phyloP scores from a whole-genome alignment of 2,888 invertebrate species.

The Metopia argyrocephala region DNA sequence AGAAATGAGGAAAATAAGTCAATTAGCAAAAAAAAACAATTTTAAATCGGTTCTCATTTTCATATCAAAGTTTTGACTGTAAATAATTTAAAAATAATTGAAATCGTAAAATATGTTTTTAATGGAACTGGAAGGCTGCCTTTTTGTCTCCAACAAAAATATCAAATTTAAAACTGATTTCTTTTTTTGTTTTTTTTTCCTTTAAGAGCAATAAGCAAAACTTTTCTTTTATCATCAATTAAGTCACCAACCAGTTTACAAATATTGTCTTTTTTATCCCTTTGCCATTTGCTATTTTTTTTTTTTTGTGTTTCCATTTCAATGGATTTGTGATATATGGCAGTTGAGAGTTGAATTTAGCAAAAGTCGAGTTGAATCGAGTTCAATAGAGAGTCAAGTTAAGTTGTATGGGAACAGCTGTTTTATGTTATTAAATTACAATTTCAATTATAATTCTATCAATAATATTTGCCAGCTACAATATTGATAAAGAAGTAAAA shows the following conservation, averaged over 20 bases:
- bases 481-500: constrained; percentile 36
- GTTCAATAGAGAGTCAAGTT: constrained; percentile 22
- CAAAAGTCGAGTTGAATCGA: constrained; percentile 24
- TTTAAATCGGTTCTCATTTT: neutral
- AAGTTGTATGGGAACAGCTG: constrained; percentile 47
- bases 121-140: neutral
- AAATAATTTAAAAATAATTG: constrained; percentile 55
- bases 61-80: neutral
- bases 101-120: neutral
- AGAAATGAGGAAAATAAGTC: neutral
- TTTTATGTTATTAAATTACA: constrained; percentile 62
- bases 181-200: constrained; percentile 6
- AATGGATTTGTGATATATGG: constrained; percentile 52
- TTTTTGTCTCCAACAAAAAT: neutral
- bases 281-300: neutral
- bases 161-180: constrained; percentile 9
- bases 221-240: constrained; percentile 31
- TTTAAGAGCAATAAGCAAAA: constrained; percentile 3
- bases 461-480: constrained; percentile 52
- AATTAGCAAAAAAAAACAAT: constrained; percentile 29
- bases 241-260: constrained; percentile 16
- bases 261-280: neutral
- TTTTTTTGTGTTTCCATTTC: constrained; percentile 40
- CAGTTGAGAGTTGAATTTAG: too few relatives aligned
- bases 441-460: constrained; percentile 64